Percentiles rank a stretch among this genome's conserved stretches.
phyloP scores from a whole-genome alignment of 2,113 vertebrate species.

The Xenopus tropicalis region UCB_Xtro_10.0 CM004446.2:89753501-89754000 shows the following conservation, averaged over 20 bases:
- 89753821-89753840: constrained; percentile 25
- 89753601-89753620: too few species aligned
- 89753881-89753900: background rate
- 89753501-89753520: too few species aligned
- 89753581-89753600: too few species aligned
- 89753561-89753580: too few species aligned
- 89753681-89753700: constrained; percentile 10
- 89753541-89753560: too few species aligned
- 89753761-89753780: background rate
- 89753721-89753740: too few species aligned
- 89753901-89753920: constrained; percentile 17
- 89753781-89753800: background rate
- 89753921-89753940: constrained; percentile 9
- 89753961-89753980: background rate
- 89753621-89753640: too few species aligned
- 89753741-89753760: background rate
- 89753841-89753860: background rate
- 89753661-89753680: background rate
- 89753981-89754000: background rate
- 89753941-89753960: background rate
- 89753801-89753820: background rate
- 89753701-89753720: background rate
- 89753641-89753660: background rate
- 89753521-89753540: too few species aligned
- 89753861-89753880: constrained; percentile 9